Evolutionary conservation across 2,113 vertebrate species (phyloP).

Genomic region (Chloebia gouldiae): DNA sequence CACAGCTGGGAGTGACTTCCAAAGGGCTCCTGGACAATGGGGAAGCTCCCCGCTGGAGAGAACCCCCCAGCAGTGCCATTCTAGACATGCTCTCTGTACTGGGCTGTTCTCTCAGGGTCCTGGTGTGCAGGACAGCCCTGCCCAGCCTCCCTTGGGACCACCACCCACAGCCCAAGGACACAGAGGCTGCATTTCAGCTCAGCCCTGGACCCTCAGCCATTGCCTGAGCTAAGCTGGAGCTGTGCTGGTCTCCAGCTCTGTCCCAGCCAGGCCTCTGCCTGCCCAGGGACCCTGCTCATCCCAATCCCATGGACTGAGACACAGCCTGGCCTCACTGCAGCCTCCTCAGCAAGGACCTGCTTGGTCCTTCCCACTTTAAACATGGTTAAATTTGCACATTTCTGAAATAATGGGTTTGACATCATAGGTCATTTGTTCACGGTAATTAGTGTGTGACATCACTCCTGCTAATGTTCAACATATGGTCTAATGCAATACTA

Average conservation of each 20-base stretch:
- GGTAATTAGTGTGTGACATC: background rate
- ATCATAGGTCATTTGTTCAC: background rate
- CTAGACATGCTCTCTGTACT: background rate
- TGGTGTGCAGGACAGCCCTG: background rate
- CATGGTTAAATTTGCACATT: background rate
- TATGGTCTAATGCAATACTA: background rate
- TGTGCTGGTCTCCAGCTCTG: background rate
- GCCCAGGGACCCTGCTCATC: background rate
- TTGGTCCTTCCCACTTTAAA: background rate
- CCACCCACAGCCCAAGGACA: no score
- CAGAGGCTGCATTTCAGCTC: background rate
- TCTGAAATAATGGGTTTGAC: background rate
- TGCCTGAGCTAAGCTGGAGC: background rate
- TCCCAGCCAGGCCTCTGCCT: background rate
- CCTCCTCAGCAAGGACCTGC: background rate
- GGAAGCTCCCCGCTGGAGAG: fast-evolving
- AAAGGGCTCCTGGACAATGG: background rate
- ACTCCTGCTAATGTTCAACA: background rate
- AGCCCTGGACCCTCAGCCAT: background rate
- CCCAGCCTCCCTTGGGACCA: background rate
- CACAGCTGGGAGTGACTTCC: background rate
- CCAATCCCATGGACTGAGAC: background rate
- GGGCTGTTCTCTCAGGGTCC: background rate
- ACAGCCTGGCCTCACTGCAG: background rate
- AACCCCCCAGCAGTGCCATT: background rate